These are phyloP conservation scores for Meloidogyne chitwoodi DNA, from an alignment of 1,140 invertebrate species.

Conservation along the genomic window DNA sequence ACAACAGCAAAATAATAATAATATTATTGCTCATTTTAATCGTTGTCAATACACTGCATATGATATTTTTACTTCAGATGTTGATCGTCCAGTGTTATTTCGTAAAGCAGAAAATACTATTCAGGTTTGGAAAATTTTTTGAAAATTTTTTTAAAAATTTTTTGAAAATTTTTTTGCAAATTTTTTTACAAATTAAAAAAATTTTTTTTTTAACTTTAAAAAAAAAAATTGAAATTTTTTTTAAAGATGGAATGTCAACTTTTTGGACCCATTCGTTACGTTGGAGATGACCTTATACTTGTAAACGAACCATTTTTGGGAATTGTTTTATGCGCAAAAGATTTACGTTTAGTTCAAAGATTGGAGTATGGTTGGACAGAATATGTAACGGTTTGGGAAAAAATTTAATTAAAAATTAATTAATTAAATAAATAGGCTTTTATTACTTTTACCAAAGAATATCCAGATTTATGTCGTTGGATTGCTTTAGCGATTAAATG, in stretches of 20 bases:
- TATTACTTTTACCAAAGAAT: not conserved
- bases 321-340: not conserved
- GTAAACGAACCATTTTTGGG: not conserved
- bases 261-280: not conserved
- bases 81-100: not conserved
- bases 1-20: not conserved
- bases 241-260: not conserved
- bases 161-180: too few species aligned
- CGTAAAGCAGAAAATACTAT: not conserved
- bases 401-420: not conserved
- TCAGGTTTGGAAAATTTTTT: not conserved
- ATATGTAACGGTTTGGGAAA: not conserved
- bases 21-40: too few species aligned
- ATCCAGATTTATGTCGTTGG: slow-evolving; percentile 4
- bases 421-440: not conserved
- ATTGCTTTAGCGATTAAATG: not conserved
- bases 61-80: not conserved
- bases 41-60: not conserved
- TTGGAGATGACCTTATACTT: not conserved
- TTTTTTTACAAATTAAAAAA: too few species aligned
- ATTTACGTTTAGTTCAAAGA: not conserved
- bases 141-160: not conserved
- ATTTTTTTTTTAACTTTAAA: too few species aligned
- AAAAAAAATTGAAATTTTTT: too few species aligned
- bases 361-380: not conserved